Evolutionary conservation across 2,888 invertebrate species (phyloP), one percentile per base, ranked within the genome.

Genomic region (Drosophila algonquin): DNA sequence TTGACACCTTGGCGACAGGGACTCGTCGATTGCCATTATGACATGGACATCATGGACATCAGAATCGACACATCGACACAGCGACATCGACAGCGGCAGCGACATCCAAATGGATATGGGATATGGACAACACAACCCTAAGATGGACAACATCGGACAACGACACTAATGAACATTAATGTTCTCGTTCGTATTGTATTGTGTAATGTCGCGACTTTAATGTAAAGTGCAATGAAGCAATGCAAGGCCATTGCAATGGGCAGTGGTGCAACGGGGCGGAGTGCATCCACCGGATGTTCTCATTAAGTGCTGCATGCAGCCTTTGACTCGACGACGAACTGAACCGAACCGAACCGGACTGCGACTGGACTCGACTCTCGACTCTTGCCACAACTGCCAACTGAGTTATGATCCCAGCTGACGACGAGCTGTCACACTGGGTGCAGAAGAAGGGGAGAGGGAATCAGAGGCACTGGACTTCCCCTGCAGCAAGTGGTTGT

Each of bases 341-440:
- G 54, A 54, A 40, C 54, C 18, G n/a, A 35, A 24, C 35, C 35
- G 21, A 18, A 53, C 35, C 3, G 35, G 8, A 48, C 47, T 52
- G 27, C 24, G 27, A 63, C 63, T 73, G 27, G 21, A 21, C 63
- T 73, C 40, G 74, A 63, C 35, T 14, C 35, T n/a, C 70, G 62
- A 56, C 53, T 27, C 40, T 12, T 44, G 44, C 47, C n/a, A 14
- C 9, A 45, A 24, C 27, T 61, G 52, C 45, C 53, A 61, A 70
- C 70, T 87, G 87, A 87, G 80, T 89, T 85, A 89, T 89, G 89
- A 78, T 81, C 81, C 87, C 85, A 88, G 77, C 85, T 87, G 89
- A 89, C 85, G 82, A 87, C 81, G 82, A 87, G 82, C 81, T 85
- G 85, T 89, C 85, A 87, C 71, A 77, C 63, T 53, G 56, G 58